phyloP scores from a whole-genome alignment of 2,797 vertebrate species.

The Pangasius macronema region DNA sequence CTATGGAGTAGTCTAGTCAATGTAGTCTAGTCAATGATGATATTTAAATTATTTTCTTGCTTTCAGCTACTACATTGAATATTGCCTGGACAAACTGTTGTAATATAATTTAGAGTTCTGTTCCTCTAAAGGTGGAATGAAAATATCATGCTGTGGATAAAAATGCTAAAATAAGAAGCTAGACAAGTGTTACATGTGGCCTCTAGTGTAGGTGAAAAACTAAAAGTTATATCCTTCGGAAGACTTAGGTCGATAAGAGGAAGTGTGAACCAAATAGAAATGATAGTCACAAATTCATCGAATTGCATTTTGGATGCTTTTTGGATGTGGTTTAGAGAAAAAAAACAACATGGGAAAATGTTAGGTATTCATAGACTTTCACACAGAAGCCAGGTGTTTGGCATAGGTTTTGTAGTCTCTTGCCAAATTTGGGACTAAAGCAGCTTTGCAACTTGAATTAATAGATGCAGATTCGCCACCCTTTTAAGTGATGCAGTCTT shows the following conservation, averaged over 20 bases:
- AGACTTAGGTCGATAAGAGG: too few relatives aligned
- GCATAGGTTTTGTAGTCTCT: slow-evolving; percentile 66
- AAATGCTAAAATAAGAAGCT: slow-evolving; percentile 62
- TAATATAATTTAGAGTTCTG: slow-evolving; percentile 52
- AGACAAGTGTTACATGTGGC: slow-evolving; percentile 54
- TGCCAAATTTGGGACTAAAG: slow-evolving; percentile 67
- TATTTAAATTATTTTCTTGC: not conserved
- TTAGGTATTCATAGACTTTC: slow-evolving; percentile 63
- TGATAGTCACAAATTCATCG: too few relatives aligned
- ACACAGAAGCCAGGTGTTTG: slow-evolving; percentile 72
- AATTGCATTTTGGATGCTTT: slow-evolving; percentile 51
- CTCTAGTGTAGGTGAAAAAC: slow-evolving; percentile 41
- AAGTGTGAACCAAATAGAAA: too few relatives aligned
- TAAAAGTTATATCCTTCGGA: too few relatives aligned
- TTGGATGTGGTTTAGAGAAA: slow-evolving; percentile 25
- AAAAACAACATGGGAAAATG: slow-evolving; percentile 45
- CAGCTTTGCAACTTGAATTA: slow-evolving; percentile 63
- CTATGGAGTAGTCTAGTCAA: not conserved
- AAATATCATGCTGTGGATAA: slow-evolving; percentile 60
- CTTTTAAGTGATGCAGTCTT: slow-evolving; percentile 68
- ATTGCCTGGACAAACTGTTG: slow-evolving; percentile 50
- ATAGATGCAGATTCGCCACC: slow-evolving; percentile 54
- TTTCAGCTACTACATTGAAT: slow-evolving; percentile 43
- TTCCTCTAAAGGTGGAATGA: slow-evolving; percentile 51
- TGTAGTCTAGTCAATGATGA: too few relatives aligned